Evolutionary conservation across 2,113 vertebrate genomes (phyloP), one percentile per base, ranked within the genome.

Genomic region (Chloroceryle aenea): DNA sequence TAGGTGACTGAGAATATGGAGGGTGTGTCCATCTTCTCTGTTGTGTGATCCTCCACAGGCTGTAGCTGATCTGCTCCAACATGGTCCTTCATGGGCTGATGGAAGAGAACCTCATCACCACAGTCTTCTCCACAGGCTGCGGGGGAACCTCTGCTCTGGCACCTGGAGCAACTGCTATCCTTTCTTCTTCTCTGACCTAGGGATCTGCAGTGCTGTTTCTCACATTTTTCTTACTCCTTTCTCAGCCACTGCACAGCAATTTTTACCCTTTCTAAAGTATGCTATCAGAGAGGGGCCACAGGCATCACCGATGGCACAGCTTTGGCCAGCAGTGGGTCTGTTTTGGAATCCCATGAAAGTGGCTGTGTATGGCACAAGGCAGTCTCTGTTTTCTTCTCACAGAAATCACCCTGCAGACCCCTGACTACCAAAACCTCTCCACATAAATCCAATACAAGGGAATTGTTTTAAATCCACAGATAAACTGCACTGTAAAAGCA

Each of bases 1-100:
- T 66, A 90, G 10, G 15, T 12, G 55, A 40, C 6, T 19, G 14
- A 75, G 22, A 85, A 40, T 14, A 76, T 4, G 6, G 32, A 67
- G 4, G 8, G 2, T 14, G 14, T 4, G 13, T 58, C 2, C 38
- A 67, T 16, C 4, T 82, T 10, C 29, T n/a, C 0, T 6, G 4
- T 23, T 45, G 16, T 40, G 22, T 3, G 4, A 4, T 52, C 13
- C 29, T 90, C 11, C 17, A 8, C 15, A 17, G 29, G 19, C 14
- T 81, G 9, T 43, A 72, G 34, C 14, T 25, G 11, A 74, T 38
- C 34, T 72, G 11, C 30, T 63, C 30, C 58, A 56, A 71, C 6
- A 30, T 29, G 4, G 5, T 73, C 7, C 10, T 85, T 29, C 18
- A 14, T 10, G 14, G 16, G 9, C 27, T 95, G 6, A 32, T 68